Evolutionary conservation across 2,888 invertebrate genomes (phyloP), one percentile per base, ranked within the genome.

Genomic region (Corbicula japonica): DNA sequence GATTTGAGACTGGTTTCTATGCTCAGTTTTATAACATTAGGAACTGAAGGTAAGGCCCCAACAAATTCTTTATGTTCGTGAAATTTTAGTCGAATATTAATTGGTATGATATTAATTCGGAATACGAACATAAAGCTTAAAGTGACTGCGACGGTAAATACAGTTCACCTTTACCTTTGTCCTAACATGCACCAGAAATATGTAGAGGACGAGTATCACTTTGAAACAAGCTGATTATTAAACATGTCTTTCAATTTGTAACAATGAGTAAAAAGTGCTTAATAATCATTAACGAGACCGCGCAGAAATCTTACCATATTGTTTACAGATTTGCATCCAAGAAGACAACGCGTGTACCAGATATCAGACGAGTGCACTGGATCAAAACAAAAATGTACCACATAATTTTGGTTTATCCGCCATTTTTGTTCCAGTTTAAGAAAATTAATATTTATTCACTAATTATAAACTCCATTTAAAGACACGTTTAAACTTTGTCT

Each of bases 401-500:
- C 34, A 46, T 50, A 35, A 50, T n/a, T 30, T 35, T 26, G 34
- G 26, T 38, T 38, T 38, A 41, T 66, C 66, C 66, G 66, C 66
- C 66, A 66, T 66, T 52, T n/a, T 66, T 66, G 66, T 66, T 54
- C 66, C 66, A 54, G 30, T 23, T 66, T 66, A n/a, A n/a, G 32
- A 54, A 26, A n/a, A 41, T 38, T 66, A 41, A 50, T n/a, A 6
- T 21, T 28, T 28, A 50, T 15, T 28, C 52, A 34, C 54, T 41
- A 28, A 35, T 35, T 32, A 44, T 23, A 28, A 41, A 38, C 34
- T 35, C n/a, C 21, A 35, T 58, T 58, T 35, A 23, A 35, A 26
- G 1, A 58, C n/a, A n/a, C n/a, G 21, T 26, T 58, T 35, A 30
- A 23, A 3, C 35, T 5, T 58, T 21, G 10, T 35, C 10, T 23